These are phyloP conservation scores for Lagenorhynchus albirostris DNA, from an alignment of 2,113 vertebrate genomes.

Conservation along the genomic window DNA sequence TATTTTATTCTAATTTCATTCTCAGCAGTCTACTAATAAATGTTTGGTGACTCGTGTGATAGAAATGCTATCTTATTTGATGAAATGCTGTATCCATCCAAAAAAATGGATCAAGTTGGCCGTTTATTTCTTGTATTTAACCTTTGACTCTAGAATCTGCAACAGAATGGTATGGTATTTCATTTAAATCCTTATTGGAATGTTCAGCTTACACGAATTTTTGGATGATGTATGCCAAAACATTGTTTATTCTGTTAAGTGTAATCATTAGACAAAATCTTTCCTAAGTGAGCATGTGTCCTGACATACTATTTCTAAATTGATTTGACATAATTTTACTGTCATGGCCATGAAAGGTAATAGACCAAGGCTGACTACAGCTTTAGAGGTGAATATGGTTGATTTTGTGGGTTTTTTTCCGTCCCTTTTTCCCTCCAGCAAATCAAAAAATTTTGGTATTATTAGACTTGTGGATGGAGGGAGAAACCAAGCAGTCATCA, in stretches of 20 bases:
- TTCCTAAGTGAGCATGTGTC: neutral
- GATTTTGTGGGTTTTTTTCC: neutral
- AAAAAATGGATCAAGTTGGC: neutral
- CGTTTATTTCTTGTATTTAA: neutral
- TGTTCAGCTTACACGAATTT: neutral
- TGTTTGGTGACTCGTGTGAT: neutral
- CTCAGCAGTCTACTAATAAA: neutral
- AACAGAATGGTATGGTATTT: neutral
- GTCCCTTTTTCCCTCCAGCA: neutral
- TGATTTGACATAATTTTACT: neutral
- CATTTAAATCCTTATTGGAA: neutral
- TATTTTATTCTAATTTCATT: constrained; percentile 20
- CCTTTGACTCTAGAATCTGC: neutral
- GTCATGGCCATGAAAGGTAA: neutral
- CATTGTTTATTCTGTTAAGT: neutral
- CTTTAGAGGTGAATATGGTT: neutral
- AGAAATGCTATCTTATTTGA: neutral
- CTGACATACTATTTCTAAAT: neutral
- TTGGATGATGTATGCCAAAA: neutral
- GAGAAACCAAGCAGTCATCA: neutral
- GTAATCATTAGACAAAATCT: neutral
- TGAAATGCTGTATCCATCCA: neutral
- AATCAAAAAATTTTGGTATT: neutral
- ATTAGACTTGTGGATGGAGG: neutral
- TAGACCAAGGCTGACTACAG: neutral